phyloP scores from a whole-genome alignment of 1,140 invertebrate species.

The Listronotus oregonensis region DNA sequence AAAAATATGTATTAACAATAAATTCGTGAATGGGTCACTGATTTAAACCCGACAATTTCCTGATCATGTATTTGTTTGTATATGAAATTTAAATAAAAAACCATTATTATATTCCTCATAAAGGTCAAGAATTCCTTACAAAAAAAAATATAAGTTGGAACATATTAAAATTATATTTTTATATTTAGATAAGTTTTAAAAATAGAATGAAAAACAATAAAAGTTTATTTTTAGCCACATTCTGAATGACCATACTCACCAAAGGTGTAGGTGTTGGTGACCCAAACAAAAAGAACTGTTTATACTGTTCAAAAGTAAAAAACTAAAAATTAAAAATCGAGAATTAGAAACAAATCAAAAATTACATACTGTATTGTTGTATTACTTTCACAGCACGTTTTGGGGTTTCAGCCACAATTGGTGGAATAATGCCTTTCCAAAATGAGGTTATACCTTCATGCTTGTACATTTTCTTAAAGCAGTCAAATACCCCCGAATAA shows the following conservation, averaged over 20 bases:
- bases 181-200: conserved; percentile 2
- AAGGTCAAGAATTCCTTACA: too few species aligned
- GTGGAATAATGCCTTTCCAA: conserved; percentile 92
- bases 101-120: too few species aligned
- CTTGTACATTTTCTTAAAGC: conserved; percentile 85
- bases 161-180: conserved; percentile 1
- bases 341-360: neutral
- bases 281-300: conserved; percentile 81
- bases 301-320: conserved; percentile 92
- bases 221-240: neutral
- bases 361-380: neutral
- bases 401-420: conserved; percentile 91
- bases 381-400: conserved; percentile 86
- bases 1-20: too few species aligned
- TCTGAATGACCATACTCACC: conserved; percentile 56
- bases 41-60: too few species aligned
- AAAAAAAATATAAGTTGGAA: neutral
- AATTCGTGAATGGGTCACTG: too few species aligned
- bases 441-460: conserved; percentile 81
- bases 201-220: neutral
- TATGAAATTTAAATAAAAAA: too few species aligned
- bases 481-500: conserved; percentile 83
- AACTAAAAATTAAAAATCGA: conserved; percentile 64
- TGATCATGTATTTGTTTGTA: too few species aligned
- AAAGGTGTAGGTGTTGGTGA: conserved; percentile 71